Evolutionary conservation across 2,113 vertebrate genomes (phyloP), one percentile per base, ranked within the genome.

Genomic region (Lepidothrix coronata): DNA sequence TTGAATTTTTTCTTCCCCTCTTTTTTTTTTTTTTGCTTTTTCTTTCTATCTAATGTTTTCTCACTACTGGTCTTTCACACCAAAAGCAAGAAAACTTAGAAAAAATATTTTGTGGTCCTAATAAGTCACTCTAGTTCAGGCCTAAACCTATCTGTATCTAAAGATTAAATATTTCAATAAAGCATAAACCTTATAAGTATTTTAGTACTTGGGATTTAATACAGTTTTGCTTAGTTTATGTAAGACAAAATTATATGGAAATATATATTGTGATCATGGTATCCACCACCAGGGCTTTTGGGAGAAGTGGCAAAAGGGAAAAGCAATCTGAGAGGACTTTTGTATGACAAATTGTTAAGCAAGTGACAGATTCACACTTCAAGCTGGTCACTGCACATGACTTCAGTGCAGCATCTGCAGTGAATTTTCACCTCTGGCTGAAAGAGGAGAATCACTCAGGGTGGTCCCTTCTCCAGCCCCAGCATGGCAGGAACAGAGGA

Each of bases 341-440:
- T 17, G 28, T 15, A 3, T 11, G 15, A 43, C 58, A 85, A 94
- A 77, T 70, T 51, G 41, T 79, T 62, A 71, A 87, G 71, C 77
- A 51, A 91, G 54, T 67, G 65, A 72, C 76, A 65, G 80, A 87
- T 91, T 80, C 73, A 35, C 76, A 72, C 84, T 39, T 52, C 8
- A 14, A 20, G 73, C 63, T 81, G 79, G 73, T 71, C 61, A 22
- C 83, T 16, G 19, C 39, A 31, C 48, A 6, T 23, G 30, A 31
- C 62, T 49, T 1, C 0, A 85, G 57, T 12, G 1, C 66, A 76
- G 87, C 84, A 92, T 63, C 89, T 89, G 86, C 77, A 88, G 8
- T 25, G 74, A 93, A 73, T 89, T 85, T 94, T 63, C 92, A 85
- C 78, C 90, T 93, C 92, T 83, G 37, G 44, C 63, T 88, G 85